Evolutionary conservation across 2,113 vertebrate genomes (phyloP), one percentile per base, ranked within the genome.

Genomic region (Cheilinus undulatus): DNA sequence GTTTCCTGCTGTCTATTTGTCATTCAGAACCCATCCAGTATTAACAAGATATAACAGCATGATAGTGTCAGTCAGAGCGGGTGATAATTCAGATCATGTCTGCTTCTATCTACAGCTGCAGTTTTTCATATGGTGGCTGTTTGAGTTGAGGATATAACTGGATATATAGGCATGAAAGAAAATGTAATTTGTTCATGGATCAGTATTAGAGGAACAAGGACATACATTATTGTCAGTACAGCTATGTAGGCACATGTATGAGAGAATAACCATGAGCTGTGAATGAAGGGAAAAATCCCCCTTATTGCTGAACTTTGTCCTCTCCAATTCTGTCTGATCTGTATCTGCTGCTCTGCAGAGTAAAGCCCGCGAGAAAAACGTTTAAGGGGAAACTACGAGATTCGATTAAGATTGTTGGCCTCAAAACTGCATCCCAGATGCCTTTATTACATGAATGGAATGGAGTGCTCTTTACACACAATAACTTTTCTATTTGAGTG

Each of bases 361-460:
- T 17, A 24, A 11, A 26, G 71, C 70, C 69, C 50, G 71, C 1
- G 23, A 80, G 67, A 38, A 34, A 80, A 86, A 76, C 53, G 50
- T 86, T 82, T 74, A 88, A 65, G 62, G 57, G 62, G 52, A 65
- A 77, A 73, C 73, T 67, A 64, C 27, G 10, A 81, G 87, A 87
- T 88, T 88, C 74, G 0, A 89, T 90, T 91, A 76, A 87, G 86
- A 91, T 83, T 70, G 77, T 45, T 14, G 12, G 59, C 42, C 69
- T 76, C 59, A 60, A 48, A 83, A 69, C 77, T 58, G 60, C 51
- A 61, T 78, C 82, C 66, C 62, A n/a, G 3, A 34, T 58, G 76
- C 69, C 53, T 76, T 86, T 77, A 79, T 84, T 81, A 75, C 56
- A 59, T 51, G 56, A 82, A 73, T 26, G 61, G 58, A 87, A 43